These are phyloP conservation scores for Phaedon cochleariae DNA, from an alignment of 2,888 invertebrate genomes.

Conservation along the genomic window DNA sequence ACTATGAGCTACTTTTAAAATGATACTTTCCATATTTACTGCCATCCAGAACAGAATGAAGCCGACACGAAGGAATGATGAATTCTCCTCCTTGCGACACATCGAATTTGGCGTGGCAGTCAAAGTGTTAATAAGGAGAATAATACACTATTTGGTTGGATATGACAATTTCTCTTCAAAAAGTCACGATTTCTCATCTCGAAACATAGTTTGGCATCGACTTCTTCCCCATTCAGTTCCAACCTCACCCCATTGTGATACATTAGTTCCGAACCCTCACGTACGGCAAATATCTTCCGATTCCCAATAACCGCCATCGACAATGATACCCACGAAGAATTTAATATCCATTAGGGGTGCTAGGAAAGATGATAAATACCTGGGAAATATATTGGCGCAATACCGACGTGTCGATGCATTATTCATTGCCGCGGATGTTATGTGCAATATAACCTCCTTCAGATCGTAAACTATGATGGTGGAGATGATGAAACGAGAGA, in stretches of 20 bases:
- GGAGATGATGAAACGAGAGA: neutral
- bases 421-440: neutral
- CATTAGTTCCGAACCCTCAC: constrained; percentile 41
- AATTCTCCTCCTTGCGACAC: too few relatives aligned
- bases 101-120: too few relatives aligned
- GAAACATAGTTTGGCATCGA: too few relatives aligned
- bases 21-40: too few relatives aligned
- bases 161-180: too few relatives aligned
- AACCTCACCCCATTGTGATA: constrained; percentile 31
- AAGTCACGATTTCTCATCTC: too few relatives aligned
- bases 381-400: constrained; percentile 19
- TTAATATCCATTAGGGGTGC: constrained; percentile 44
- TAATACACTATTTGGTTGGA: too few relatives aligned
- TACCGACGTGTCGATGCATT: neutral
- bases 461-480: neutral
- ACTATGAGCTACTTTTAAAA: too few relatives aligned
- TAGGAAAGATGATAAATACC: constrained; percentile 30
- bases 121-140: too few relatives aligned
- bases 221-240: too few relatives aligned
- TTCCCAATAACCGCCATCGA: constrained; percentile 43
- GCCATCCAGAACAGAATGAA: too few relatives aligned
- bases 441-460: neutral
- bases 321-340: constrained; percentile 49
- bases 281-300: constrained; percentile 45
- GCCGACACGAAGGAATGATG: too few relatives aligned